phyloP scores from a whole-genome alignment of 2,888 invertebrate species.

The Andrena flavipes region DNA sequence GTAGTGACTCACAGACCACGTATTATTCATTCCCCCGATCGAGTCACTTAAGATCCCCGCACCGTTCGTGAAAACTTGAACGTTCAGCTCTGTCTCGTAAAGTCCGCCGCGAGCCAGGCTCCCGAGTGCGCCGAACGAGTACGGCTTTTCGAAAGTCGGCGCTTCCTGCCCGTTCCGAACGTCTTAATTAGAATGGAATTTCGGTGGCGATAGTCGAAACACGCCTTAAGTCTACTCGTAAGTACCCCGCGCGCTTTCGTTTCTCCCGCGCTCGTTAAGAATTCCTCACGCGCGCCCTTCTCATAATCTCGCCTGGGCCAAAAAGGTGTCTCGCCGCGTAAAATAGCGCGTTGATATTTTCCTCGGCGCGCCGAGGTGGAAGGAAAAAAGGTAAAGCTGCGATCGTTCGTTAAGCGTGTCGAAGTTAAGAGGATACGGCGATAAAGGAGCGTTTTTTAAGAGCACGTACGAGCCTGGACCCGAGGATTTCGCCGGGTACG shows the following conservation, averaged over 20 bases:
- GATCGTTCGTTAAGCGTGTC: slow-evolving; percentile 43
- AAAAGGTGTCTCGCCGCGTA: slow-evolving; percentile 22
- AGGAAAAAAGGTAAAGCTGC: slow-evolving; percentile 11
- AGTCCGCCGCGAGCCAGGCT: neutral
- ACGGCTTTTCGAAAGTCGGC: slow-evolving; percentile 39
- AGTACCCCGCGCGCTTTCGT: slow-evolving; percentile 10
- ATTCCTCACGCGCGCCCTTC: slow-evolving; percentile 39
- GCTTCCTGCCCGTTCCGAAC: slow-evolving; percentile 41
- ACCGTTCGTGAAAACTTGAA: slow-evolving; percentile 7
- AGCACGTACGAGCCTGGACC: neutral
- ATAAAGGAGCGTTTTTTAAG: slow-evolving; percentile 46
- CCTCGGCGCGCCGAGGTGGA: slow-evolving; percentile 3
- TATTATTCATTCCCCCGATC: slow-evolving; percentile 47
- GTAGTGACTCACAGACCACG: slow-evolving; percentile 38
- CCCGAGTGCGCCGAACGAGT: no score
- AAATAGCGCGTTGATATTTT: slow-evolving; percentile 46
- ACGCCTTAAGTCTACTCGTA: slow-evolving; percentile 42
- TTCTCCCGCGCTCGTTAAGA: slow-evolving; percentile 6
- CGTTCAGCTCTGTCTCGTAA: neutral
- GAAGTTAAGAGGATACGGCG: slow-evolving; percentile 38
- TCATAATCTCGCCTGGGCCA: slow-evolving; percentile 43
- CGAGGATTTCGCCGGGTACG: slow-evolving; percentile 9
- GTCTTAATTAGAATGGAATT: slow-evolving; percentile 75
- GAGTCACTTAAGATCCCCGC: slow-evolving; percentile 4
- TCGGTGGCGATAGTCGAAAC: slow-evolving; percentile 51